These are phyloP conservation scores for Psophia crepitans DNA, from an alignment of 2,113 vertebrate species.

Conservation along the genomic window DNA sequence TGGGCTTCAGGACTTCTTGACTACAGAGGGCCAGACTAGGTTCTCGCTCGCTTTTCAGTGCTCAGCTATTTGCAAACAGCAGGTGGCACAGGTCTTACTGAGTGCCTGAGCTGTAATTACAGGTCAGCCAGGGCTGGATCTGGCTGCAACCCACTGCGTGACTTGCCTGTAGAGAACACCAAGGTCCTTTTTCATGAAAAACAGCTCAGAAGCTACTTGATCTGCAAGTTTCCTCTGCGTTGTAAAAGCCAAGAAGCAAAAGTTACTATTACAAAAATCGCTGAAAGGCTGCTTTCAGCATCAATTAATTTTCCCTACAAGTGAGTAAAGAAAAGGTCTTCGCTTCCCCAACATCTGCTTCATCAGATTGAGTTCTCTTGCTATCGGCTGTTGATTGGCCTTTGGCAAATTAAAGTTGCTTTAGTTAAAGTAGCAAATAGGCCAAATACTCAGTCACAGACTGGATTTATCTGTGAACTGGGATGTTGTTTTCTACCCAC, in stretches of 20 bases:
- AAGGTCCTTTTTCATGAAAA: background rate
- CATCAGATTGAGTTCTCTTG: background rate
- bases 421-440: slow-evolving; percentile 18
- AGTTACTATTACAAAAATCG: background rate
- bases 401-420: background rate
- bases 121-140: background rate
- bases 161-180: background rate
- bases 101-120: background rate
- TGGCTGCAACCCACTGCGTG: background rate
- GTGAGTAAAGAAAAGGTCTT: slow-evolving; percentile 26
- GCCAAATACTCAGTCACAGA: background rate
- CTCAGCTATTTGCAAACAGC: background rate
- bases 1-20: background rate
- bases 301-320: slow-evolving; percentile 8
- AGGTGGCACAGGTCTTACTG: background rate
- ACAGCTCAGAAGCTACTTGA: background rate
- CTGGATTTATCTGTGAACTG: background rate
- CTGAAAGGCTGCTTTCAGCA: slow-evolving; percentile 15
- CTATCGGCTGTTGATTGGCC: background rate
- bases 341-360: slow-evolving; percentile 16
- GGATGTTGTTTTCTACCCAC: background rate
- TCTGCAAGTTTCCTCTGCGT: background rate
- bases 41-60: background rate
- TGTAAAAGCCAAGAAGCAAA: background rate
- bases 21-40: background rate